A percentile compares a stretch with the other conserved stretches of the same genome.
These are phyloP conservation scores for Ifrita kowaldi DNA, from an alignment of 2,113 vertebrate genomes.

Conservation along the genomic window DNA sequence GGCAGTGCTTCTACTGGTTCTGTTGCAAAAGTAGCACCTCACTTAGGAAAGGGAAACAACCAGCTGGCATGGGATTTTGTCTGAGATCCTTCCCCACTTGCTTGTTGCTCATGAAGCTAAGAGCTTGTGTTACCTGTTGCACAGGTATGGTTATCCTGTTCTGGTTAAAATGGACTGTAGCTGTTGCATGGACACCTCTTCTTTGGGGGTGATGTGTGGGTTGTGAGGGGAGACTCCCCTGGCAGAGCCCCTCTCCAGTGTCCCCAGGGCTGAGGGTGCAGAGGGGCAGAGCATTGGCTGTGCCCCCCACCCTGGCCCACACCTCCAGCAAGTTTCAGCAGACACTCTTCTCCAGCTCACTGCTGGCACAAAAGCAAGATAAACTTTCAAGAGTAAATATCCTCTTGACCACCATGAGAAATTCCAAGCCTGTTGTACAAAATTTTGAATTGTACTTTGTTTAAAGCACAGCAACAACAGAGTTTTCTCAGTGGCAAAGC, in stretches of 20 bases:
- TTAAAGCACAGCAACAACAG: neutral
- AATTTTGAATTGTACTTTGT: neutral
- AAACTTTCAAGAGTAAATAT: neutral
- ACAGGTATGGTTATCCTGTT: neutral
- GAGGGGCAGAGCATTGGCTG: neutral
- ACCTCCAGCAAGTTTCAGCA: neutral
- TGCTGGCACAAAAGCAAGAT: neutral
- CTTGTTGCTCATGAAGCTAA: neutral
- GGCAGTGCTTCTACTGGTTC: neutral
- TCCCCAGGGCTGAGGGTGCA: neutral
- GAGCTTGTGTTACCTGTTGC: neutral
- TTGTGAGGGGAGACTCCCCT: neutral
- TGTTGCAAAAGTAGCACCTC: neutral
- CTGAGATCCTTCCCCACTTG: neutral
- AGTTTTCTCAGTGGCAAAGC: neutral
- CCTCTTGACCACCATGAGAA: neutral
- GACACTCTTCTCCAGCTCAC: neutral
- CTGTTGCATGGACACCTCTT: neutral
- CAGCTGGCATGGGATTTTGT: neutral
- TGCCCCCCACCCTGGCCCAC: neutral
- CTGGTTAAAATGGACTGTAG: neutral
- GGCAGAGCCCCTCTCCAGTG: neutral
- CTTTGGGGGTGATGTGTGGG: neutral
- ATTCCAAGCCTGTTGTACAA: neutral
- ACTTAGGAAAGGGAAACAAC: neutral